phyloP scores from a whole-genome alignment of 37 sponge, comb jelly and placozoan genomes.

The Theonella swinhoei region DNA sequence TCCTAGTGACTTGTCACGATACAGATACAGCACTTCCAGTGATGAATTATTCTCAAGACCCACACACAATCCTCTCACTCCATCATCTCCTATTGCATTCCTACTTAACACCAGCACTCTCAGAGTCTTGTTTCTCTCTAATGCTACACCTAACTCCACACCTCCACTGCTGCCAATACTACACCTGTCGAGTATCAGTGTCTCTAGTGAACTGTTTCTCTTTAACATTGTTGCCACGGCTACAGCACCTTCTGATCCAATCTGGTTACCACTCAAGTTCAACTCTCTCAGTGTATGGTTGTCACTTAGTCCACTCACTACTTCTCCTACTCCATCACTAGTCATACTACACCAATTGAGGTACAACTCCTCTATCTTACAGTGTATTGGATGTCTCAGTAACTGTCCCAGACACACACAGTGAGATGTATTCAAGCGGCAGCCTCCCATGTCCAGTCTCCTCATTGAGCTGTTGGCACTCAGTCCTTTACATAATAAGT shows the following conservation, averaged over 20 bases:
- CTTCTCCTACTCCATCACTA: not conserved
- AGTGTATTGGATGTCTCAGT: not conserved
- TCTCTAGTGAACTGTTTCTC: not conserved
- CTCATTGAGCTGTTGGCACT: not conserved
- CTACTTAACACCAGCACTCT: not conserved
- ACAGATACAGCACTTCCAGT: not conserved
- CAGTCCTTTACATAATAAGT: not conserved
- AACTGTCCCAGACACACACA: not conserved
- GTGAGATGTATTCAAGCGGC: not conserved
- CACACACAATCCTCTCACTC: not conserved
- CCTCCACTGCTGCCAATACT: not conserved
- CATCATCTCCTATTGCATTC: not conserved
- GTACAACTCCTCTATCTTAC: not conserved
- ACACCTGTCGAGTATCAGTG: not conserved
- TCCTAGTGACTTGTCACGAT: not conserved
- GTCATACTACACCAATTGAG: not conserved
- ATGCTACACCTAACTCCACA: not conserved
- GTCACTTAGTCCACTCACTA: slow-evolving; percentile 11
- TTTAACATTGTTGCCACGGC: slow-evolving; percentile 11
- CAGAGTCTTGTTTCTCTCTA: not conserved
- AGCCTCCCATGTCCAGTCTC: not conserved
- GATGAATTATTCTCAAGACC: not conserved
- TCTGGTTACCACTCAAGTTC: not conserved
- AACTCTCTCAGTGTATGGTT: slow-evolving; percentile 4
- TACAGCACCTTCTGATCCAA: slow-evolving; percentile 1